Evolutionary conservation across 2,113 vertebrate genomes (phyloP), one percentile per base, ranked within the genome.

Genomic region (Callipepla squamata): DNA sequence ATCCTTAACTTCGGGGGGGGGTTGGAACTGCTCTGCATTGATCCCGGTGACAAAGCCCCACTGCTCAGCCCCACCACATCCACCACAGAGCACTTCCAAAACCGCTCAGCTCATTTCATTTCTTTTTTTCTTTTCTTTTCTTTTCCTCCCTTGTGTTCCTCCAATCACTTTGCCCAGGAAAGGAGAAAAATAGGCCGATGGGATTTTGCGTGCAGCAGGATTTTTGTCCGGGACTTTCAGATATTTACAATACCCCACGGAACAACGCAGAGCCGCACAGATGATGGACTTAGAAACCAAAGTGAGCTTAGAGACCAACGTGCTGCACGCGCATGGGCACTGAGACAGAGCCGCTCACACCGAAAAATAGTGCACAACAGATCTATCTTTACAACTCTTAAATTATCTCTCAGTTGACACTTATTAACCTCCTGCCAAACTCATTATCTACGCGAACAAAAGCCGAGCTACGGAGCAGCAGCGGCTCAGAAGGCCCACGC

Each of bases 401-500:
- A 96, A 96, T 96, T 93, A 93, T 95, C 94, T 97, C 96, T 90
- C 90, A 51, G 95, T 89, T 96, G 96, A 92, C 95, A 95, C 93
- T 95, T 96, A 97, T 95, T 97, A 97, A 97, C 95, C 96, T 97
- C 86, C 94, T 95, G 96, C 96, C 95, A 97, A 95, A 97, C 92
- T 97, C 95, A 95, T 97, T 96, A 97, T 95, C 96, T 80, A 79
- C 3, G 32, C 76, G 96, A 89, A 90, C 93, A 94, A 93, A 96
- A 85, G 74, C 77, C 5, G 0, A 77, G 94, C 93, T 82, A 73
- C 89, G 93, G 87, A 58, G 66, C 66, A 67, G 92, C 73, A 95
- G 87, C 4, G 90, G 90, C 70, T 91, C 25, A 7, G 32, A 4
- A 90, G 80, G 93, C 83, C 93, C 80, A 3, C 30, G 62, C 87